phyloP scores from a whole-genome alignment of 2,888 invertebrate genomes.

The Auanema sp. region DNA sequence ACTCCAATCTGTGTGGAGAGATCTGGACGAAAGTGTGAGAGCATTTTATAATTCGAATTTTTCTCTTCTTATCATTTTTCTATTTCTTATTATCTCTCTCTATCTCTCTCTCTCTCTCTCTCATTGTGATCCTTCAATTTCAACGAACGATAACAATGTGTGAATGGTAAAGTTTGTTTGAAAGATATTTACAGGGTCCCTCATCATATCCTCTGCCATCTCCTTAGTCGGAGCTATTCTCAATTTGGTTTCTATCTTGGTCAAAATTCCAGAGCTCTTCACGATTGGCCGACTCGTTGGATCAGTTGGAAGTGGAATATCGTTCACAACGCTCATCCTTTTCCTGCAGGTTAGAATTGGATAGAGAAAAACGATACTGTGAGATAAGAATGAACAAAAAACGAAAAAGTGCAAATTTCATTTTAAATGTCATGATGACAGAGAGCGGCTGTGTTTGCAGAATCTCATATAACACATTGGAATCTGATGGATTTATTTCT shows the following conservation, averaged over 20 bases:
- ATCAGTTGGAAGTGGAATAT: constrained; percentile 37
- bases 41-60: background rate
- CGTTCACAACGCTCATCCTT: constrained; percentile 33
- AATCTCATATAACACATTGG: background rate
- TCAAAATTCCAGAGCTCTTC: constrained; percentile 34
- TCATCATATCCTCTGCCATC: constrained; percentile 25
- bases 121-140: constrained; percentile 5
- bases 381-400: too few species aligned
- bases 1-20: constrained; percentile 29
- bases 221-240: constrained; percentile 26
- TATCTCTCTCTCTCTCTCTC: background rate
- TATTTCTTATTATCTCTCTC: background rate
- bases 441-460: background rate
- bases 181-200: constrained; percentile 16
- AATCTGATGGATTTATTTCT: background rate
- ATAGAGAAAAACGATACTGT: background rate
- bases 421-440: too few species aligned
- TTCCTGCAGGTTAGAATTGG: constrained; percentile 31
- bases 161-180: too few species aligned
- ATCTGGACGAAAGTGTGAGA: constrained; percentile 36
- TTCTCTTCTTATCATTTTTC: too few species aligned
- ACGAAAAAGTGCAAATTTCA: too few species aligned
- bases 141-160: background rate
- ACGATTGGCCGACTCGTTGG: constrained; percentile 27
- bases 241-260: constrained; percentile 30